Evolutionary conservation across 2,797 vertebrate species (phyloP).

Genomic region (Tokudaia tokunoshimensis): DNA sequence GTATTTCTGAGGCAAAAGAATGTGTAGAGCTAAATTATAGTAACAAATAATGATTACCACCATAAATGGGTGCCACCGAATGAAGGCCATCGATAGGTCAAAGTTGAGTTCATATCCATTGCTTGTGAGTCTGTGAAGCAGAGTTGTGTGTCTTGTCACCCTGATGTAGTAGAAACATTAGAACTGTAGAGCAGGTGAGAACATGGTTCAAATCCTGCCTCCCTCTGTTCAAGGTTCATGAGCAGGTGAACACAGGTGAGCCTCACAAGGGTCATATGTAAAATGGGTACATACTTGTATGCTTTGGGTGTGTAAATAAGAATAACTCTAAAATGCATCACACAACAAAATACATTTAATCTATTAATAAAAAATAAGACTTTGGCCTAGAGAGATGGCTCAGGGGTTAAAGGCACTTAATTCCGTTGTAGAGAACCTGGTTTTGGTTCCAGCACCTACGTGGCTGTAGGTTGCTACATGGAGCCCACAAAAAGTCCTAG

Average conservation of each 20-base stretch:
- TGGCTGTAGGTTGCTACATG: not conserved
- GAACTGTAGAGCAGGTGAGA: not conserved
- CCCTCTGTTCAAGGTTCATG: not conserved
- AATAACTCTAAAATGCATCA: not conserved
- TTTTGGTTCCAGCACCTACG: not conserved
- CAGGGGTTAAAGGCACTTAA: not conserved
- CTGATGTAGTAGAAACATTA: not conserved
- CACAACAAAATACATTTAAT: not conserved
- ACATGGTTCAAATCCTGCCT: not conserved
- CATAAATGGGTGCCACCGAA: not conserved
- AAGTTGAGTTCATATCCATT: not conserved
- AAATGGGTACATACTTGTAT: not conserved
- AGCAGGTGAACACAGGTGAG: not conserved
- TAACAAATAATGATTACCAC: not conserved
- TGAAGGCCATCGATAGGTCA: not conserved
- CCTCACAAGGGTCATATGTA: not conserved
- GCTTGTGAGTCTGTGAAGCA: not conserved
- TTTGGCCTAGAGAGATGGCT: not conserved
- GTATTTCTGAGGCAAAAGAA: constrained; percentile 37
- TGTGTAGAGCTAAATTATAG: not conserved
- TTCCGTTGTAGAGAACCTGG: not conserved
- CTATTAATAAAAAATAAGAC: constrained; percentile 39
- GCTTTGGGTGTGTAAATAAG: not conserved
- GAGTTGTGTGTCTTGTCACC: not conserved
- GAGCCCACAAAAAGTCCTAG: not conserved